These are phyloP conservation scores for Caretta caretta DNA, from an alignment of 2,113 vertebrate genomes.

Conservation along the genomic window DNA sequence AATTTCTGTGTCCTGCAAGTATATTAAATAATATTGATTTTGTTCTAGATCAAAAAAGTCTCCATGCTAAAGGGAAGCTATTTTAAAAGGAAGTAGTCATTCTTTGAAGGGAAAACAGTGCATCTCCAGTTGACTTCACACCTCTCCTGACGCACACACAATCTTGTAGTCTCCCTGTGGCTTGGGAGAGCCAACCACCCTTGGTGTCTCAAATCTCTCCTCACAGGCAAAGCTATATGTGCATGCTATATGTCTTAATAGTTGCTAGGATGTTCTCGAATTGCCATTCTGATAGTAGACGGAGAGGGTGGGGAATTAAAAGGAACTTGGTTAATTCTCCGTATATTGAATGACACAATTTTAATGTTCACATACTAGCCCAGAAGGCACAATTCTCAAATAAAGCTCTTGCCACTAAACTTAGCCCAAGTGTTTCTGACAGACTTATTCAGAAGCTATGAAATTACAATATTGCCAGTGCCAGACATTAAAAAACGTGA, in stretches of 20 bases:
- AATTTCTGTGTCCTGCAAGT: background rate
- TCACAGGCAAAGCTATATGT: background rate
- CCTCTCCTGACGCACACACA: too few species aligned
- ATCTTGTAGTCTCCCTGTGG: too few species aligned
- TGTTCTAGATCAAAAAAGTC: background rate
- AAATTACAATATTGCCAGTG: background rate
- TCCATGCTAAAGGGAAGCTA: background rate
- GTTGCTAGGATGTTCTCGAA: background rate
- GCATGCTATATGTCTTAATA: background rate
- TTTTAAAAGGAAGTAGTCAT: background rate
- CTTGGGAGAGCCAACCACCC: background rate
- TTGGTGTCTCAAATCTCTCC: background rate
- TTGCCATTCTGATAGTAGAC: too few species aligned
- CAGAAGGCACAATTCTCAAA: background rate
- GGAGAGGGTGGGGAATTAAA: background rate
- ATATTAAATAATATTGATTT: background rate
- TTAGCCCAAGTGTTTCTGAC: background rate
- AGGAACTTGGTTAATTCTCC: background rate
- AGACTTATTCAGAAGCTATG: background rate
- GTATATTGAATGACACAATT: rapidly evolving
- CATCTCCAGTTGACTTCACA: too few species aligned
- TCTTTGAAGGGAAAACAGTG: background rate
- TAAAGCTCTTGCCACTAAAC: background rate
- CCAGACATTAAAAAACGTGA: rapidly evolving
- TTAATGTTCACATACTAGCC: background rate